Percentiles rank a stretch among this genome's conserved stretches.
Conservation (phyloP, 2,797 vertebrate species). For the Myripristis jacobus region DNA sequence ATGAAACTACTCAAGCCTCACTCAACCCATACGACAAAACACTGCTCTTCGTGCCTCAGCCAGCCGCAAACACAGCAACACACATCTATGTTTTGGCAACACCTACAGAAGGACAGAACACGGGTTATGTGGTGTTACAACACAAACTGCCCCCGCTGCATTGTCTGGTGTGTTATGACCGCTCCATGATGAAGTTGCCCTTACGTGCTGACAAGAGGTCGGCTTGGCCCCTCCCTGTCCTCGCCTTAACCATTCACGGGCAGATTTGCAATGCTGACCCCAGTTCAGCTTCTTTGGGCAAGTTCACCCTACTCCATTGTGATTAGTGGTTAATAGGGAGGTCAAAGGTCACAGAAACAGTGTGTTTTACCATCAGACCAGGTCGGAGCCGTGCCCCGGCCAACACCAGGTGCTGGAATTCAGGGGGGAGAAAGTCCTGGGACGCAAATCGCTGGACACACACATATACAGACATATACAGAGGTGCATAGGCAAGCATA, state of each 20-base stretch:
- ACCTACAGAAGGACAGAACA: conserved; percentile 59
- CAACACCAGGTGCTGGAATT: conserved; percentile 82
- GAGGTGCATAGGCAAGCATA: conserved; percentile 54
- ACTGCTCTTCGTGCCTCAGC: conserved; percentile 37
- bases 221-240: conserved; percentile 56
- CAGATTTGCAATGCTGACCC: conserved; percentile 55
- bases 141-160: conserved; percentile 64
- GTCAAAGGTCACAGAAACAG: conserved; percentile 65
- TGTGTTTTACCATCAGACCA: conserved; percentile 80
- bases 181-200: conserved; percentile 56
- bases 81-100: conserved; percentile 57
- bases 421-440: conserved; percentile 80
- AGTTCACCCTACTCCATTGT: conserved; percentile 57
- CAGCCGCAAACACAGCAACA: conserved; percentile 63
- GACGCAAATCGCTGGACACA: conserved; percentile 77
- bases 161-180: conserved; percentile 62
- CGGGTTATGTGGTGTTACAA: conserved; percentile 75
- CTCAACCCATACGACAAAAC: conserved; percentile 35
- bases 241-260: conserved; percentile 39
- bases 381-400: conserved; percentile 78
- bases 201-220: conserved; percentile 53
- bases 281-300: conserved; percentile 39
- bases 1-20: conserved; percentile 65
- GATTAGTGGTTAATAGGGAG: conserved; percentile 80
- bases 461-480: conserved; percentile 72